Percentiles rank a stretch among this genome's conserved stretches.
Conservation (phyloP, 2,888 invertebrate genomes). For the Drosophila paranaensis region DNA sequence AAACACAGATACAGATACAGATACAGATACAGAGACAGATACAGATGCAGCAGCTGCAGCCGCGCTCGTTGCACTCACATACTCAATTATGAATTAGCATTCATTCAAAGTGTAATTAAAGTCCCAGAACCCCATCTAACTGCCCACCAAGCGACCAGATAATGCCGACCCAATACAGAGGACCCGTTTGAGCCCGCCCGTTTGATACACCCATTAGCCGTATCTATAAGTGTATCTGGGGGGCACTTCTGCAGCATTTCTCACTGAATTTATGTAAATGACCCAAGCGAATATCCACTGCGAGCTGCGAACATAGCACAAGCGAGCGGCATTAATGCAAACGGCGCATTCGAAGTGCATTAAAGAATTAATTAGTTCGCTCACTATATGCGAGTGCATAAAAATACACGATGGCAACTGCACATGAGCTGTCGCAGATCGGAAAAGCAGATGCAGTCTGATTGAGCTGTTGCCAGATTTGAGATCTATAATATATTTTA, state of each 20-base stretch:
- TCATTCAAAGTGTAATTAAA: slow-evolving; percentile 82
- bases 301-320: background rate
- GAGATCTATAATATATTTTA: too few relatives aligned
- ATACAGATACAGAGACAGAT: slow-evolving; percentile 5
- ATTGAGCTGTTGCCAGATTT: background rate
- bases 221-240: slow-evolving; percentile 51
- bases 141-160: slow-evolving; percentile 22
- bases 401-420: slow-evolving; percentile 4
- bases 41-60: slow-evolving; percentile 21
- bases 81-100: slow-evolving; percentile 81
- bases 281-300: slow-evolving; percentile 45
- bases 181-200: slow-evolving; percentile 5
- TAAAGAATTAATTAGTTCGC: slow-evolving; percentile 74
- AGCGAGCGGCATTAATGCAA: slow-evolving; percentile 49
- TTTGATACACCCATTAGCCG: slow-evolving; percentile 61
- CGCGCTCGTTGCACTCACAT: slow-evolving; percentile 53
- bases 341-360: slow-evolving; percentile 62
- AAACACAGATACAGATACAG: slow-evolving; percentile 7
- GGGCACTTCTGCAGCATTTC: slow-evolving; percentile 23
- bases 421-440: background rate
- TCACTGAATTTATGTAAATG: slow-evolving; percentile 60
- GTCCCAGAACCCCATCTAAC: slow-evolving; percentile 43
- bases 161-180: slow-evolving; percentile 12
- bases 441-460: background rate
- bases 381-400: slow-evolving; percentile 27